Evolutionary conservation across 2,797 vertebrate species (phyloP), one percentile per base, ranked within the genome.

Genomic region (Alosa sapidissima): DNA sequence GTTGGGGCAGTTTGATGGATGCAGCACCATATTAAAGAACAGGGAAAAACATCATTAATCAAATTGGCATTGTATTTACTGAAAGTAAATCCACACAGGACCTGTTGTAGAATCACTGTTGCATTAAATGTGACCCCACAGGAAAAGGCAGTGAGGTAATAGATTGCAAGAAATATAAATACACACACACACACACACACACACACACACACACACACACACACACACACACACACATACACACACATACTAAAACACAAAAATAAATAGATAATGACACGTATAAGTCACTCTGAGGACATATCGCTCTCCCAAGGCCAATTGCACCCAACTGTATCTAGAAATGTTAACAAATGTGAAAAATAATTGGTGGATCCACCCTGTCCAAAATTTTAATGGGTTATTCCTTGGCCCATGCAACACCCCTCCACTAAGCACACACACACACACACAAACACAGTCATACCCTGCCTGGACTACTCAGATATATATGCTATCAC

Each of bases 11-110:
- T 36, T 36, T 72, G 65, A 72, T 72, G 65, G 65, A 78, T 78
- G 72, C 72, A 78, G 19, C 36, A 3, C 16, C 41, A 13, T 78
- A 36, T 78, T 45, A 47, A 21, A 13, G 72, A 78, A 45, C 16
- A 21, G 41, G 58, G n/a, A 10, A 78, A 78, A 78, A 78, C 72
- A 78, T 47, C 36, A 78, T 78, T 78, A 78, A 78, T 78, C 72
- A 78, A 78, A 78, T 47, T 78, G 72, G 41, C 72, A 78, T 47
- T 78, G 72, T 47, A 78, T 78, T 78, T 78, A 21, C 11, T 19
- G 16, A 47, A 21, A 78, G 72, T 78, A 78, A 78, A 78, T 45
- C 47, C 72, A 47, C 72, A 45, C 21, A 78, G 72, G 72, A 78
- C 72, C 72, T 78, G 72, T 78, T 78, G 72, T 4, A 14, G 36